These are phyloP conservation scores for Caenorhabditis uteleia DNA, from an alignment of 2,888 invertebrate species.

Conservation along the genomic window DNA sequence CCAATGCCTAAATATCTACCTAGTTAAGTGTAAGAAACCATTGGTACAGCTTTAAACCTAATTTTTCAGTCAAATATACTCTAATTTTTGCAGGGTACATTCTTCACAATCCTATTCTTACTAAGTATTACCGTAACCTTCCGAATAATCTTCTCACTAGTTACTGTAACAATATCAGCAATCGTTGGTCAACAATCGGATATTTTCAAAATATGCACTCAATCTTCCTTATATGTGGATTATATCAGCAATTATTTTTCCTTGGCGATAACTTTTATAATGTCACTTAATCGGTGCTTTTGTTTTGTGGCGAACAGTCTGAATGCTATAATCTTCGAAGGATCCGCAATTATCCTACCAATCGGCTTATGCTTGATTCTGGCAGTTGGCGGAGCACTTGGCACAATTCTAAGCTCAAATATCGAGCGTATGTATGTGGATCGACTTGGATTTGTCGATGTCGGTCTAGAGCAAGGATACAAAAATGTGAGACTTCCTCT, in stretches of 20 bases:
- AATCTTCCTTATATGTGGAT: slow-evolving; percentile 1
- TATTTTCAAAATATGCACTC: neutral
- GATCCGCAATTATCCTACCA: neutral
- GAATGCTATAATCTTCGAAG: slow-evolving; percentile 3
- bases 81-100: slow-evolving; percentile 21
- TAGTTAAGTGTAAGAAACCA: too few species aligned
- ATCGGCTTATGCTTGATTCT: neutral
- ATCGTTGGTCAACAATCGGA: neutral
- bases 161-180: neutral
- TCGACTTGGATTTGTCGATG: slow-evolving; percentile 5
- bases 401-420: slow-evolving; percentile 1
- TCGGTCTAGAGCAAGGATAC: slow-evolving; percentile 2
- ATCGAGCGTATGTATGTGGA: neutral
- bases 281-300: slow-evolving; percentile 7
- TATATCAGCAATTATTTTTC: slow-evolving; percentile 6
- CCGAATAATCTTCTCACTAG: slow-evolving; percentile 3
- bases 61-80: too few species aligned
- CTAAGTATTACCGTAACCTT: neutral
- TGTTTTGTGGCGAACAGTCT: neutral
- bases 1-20: too few species aligned
- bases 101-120: slow-evolving; percentile 5
- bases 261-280: neutral
- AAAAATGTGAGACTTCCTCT: neutral
- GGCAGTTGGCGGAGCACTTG: neutral
- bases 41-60: too few species aligned